Percentiles rank a stretch among this genome's conserved stretches.
These are phyloP conservation scores for Sorex araneus DNA, from an alignment of 2,113 vertebrate species.

Conservation along the genomic window DNA sequence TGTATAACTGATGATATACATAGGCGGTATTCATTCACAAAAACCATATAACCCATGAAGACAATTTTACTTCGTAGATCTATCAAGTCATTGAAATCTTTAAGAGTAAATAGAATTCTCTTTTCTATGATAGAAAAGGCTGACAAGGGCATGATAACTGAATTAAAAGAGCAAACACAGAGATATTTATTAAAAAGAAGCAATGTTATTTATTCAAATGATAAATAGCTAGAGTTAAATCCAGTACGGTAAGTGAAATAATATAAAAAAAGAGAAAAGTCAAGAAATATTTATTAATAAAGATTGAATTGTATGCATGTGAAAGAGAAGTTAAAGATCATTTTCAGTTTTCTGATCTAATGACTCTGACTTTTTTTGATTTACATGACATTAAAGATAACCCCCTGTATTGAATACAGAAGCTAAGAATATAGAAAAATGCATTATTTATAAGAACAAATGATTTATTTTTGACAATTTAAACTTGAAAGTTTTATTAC, in stretches of 20 bases:
- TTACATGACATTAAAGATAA: not conserved
- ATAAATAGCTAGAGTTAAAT: not conserved
- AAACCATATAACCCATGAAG: not conserved
- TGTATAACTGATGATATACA: not conserved
- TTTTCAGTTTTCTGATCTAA: slow-evolving; percentile 30
- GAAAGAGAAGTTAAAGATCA: not conserved
- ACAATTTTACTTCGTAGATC: not conserved
- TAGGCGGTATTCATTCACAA: not conserved
- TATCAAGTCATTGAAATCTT: not conserved
- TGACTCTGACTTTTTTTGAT: not conserved
- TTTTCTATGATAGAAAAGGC: not conserved
- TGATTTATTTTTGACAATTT: slow-evolving; percentile 55
- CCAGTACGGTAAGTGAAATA: not conserved
- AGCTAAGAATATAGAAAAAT: not conserved
- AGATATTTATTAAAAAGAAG: no score
- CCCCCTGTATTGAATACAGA: no score
- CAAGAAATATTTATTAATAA: not conserved
- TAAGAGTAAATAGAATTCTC: not conserved
- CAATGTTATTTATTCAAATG: not conserved
- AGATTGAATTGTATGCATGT: not conserved
- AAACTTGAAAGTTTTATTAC: slow-evolving; percentile 57
- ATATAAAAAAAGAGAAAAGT: not conserved
- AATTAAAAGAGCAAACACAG: no score
- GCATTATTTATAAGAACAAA: slow-evolving; percentile 31
- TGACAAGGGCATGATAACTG: not conserved